Evolutionary conservation across 2,888 invertebrate genomes (phyloP), one percentile per base, ranked within the genome.

Genomic region (Opisthograptis luteolata): DNA sequence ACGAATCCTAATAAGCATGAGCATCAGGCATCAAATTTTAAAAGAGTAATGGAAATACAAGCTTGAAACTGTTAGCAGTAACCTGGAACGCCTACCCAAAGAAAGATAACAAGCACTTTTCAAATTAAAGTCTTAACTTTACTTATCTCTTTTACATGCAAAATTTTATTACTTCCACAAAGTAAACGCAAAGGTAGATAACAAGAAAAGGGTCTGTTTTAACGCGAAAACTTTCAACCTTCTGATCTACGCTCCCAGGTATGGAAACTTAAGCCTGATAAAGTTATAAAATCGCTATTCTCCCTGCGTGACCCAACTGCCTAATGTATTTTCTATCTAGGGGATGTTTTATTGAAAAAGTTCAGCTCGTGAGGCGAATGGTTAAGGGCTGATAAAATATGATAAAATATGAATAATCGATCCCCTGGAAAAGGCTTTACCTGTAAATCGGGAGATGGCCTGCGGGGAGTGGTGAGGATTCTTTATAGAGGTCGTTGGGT

Each of bases 331-430:
- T 64, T 66, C 67, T 77, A 76, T 77, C 75, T 77, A 68, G 68
- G 73, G 81, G 83, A 80, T 82, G 84, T 86, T 89, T 89, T 88
- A 88, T 88, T 89, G 88, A 88, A 89, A 89, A 89, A 89, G 84
- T 88, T 84, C 59, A 71, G 76, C 72, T 76, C 88, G 88, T 88
- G 89, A 87, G 76, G 74, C 58, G 88, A 87, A 79, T 89, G 66
- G 81, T 71, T 73, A 71, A 81, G 70, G 68, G 69, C 70, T 71
- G 66, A 71, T 71, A n/a, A n/a, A n/a, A n/a, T n/a, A n/a, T n/a
- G 71, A 71, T 82, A 76, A 86, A 88, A 87, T 87, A 88, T 89
- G 87, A 88, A 88, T 88, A 84, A 75, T 76, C 70, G 74, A 70
- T 67, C 62, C 60, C 60, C 57, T 58, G 50, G 55, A 55, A 62